Evolutionary conservation across 2,797 vertebrate species (phyloP).

Genomic region (Alouatta caraya): DNA sequence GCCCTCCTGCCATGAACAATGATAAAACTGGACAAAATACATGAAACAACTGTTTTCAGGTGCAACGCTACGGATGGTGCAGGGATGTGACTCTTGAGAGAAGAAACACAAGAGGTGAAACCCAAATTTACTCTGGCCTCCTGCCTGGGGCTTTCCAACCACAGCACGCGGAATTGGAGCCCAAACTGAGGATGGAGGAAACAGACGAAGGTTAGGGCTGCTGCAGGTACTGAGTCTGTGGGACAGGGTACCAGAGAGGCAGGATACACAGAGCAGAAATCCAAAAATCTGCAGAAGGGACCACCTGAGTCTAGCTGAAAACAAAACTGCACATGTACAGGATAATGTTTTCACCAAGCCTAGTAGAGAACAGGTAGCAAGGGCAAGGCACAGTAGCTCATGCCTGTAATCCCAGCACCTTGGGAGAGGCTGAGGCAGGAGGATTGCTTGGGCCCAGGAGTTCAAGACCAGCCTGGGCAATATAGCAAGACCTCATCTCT

Average conservation of each 20-base stretch:
- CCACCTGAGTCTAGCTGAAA: not conserved
- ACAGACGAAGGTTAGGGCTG: not conserved
- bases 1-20: not conserved
- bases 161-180: not conserved
- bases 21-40: not conserved
- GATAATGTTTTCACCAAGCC: not conserved
- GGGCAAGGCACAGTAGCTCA: not conserved
- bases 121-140: not conserved
- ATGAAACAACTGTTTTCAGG: not conserved
- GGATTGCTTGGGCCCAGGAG: not conserved
- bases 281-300: not conserved
- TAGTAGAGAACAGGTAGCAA: not conserved
- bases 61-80: not conserved
- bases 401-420: not conserved
- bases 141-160: conserved; percentile 25
- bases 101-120: not conserved
- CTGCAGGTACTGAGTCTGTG: not conserved
- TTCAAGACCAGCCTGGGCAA: not conserved
- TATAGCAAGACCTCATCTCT: not conserved
- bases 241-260: not conserved
- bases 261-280: not conserved
- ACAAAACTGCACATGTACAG: accelerated
- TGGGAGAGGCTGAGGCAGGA: not conserved
- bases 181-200: not conserved
- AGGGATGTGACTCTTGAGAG: not conserved